These are phyloP conservation scores for Adoxophyes honmai DNA, from an alignment of 1,140 invertebrate species.

Conservation along the genomic window DNA sequence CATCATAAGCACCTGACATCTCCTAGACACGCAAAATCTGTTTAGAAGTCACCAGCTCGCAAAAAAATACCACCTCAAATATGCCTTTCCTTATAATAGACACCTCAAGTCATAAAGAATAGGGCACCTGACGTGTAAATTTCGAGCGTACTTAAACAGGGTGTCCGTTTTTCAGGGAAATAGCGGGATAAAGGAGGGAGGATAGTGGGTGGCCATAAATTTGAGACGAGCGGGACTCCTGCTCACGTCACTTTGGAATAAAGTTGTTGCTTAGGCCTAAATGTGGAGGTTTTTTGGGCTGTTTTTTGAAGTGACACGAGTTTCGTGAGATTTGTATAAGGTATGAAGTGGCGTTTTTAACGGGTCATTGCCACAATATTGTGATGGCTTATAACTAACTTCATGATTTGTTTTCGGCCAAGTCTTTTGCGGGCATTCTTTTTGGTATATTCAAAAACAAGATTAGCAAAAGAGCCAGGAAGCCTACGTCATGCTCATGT, in stretches of 20 bases:
- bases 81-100: conserved; percentile 7
- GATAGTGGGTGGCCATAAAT: conserved; percentile 13
- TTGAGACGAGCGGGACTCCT: conserved; percentile 6
- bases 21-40: background rate
- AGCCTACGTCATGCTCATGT: too few species aligned
- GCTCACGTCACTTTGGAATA: conserved; percentile 7
- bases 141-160: conserved; percentile 13
- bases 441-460: too few species aligned
- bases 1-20: too few species aligned
- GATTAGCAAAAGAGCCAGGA: too few species aligned
- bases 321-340: too few species aligned
- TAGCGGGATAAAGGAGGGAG: conserved; percentile 12
- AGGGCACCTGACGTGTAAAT: conserved; percentile 6
- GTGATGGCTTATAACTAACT: too few species aligned
- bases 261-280: conserved; percentile 14
- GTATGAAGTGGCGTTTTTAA: too few species aligned
- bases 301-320: background rate
- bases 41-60: background rate
- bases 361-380: too few species aligned
- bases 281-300: background rate
- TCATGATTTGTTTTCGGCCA: too few species aligned
- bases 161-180: conserved; percentile 14
- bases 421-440: too few species aligned
- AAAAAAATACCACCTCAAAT: background rate
- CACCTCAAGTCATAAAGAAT: conserved; percentile 8